Percentiles rank a stretch among this genome's conserved stretches.
Evolutionary conservation across 1,140 invertebrate genomes (phyloP).

Genomic region (Achatina immaculata): DNA sequence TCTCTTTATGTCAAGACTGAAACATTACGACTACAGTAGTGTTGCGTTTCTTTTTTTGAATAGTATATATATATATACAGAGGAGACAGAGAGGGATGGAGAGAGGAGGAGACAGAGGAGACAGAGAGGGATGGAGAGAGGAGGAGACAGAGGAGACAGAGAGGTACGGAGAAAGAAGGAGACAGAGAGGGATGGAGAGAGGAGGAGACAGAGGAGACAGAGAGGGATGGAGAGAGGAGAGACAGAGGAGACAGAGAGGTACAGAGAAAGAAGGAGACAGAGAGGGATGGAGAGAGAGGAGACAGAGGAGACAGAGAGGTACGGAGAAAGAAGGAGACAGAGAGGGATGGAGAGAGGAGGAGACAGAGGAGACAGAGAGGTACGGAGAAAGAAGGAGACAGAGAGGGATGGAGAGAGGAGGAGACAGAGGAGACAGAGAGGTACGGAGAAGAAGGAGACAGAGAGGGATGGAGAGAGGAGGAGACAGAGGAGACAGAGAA

Average conservation of each 20-base stretch:
- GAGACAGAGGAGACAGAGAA: neutral
- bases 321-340: conserved; percentile 19
- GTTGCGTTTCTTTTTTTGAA: too few species aligned
- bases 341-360: conserved; percentile 7
- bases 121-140: neutral
- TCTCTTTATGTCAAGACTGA: too few species aligned
- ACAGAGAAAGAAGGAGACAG: neutral
- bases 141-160: neutral
- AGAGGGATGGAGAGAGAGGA: neutral
- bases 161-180: neutral
- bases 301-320: conserved; percentile 6
- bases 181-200: neutral
- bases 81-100: conserved; percentile 6
- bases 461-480: neutral
- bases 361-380: neutral
- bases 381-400: neutral
- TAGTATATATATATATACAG: too few species aligned
- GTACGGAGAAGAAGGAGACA: neutral
- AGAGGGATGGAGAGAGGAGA: neutral
- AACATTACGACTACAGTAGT: too few species aligned
- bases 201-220: neutral
- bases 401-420: too few species aligned
- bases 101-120: neutral
- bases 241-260: neutral
- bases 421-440: neutral